Evolutionary conservation across 2,888 invertebrate species (phyloP).

Genomic region (Lacanobia wlatinum): DNA sequence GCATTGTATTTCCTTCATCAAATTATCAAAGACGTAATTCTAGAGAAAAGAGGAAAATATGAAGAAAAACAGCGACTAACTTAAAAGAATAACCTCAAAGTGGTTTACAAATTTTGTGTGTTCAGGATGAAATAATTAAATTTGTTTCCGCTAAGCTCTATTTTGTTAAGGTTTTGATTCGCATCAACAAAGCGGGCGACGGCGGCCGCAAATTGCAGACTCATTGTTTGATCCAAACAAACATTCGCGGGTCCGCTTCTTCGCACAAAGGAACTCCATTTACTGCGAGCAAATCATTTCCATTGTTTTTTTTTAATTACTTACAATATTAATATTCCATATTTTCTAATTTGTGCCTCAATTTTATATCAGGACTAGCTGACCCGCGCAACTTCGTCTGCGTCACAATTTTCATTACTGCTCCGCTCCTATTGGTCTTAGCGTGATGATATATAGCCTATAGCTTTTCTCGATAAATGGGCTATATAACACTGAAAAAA

Average conservation of each 20-base stretch:
- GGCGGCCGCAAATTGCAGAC: constrained; percentile 87
- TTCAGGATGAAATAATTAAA: constrained; percentile 77
- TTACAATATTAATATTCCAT: constrained; percentile 52
- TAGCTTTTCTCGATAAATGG: no score
- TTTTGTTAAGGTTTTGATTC: constrained; percentile 87
- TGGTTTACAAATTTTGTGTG: constrained; percentile 68
- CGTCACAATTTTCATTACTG: no score
- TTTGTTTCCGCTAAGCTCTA: constrained; percentile 76
- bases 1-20: not conserved
- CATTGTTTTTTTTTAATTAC: constrained; percentile 77
- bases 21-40: not conserved
- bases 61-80: constrained; percentile 18
- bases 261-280: constrained; percentile 87
- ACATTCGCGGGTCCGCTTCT: constrained; percentile 85
- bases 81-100: constrained; percentile 59
- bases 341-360: constrained; percentile 14
- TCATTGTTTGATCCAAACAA: constrained; percentile 88
- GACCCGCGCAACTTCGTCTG: no score
- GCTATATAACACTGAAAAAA: no score
- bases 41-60: constrained; percentile 6
- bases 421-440: no score
- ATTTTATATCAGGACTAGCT: not conserved
- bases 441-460: no score
- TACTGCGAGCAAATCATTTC: constrained; percentile 83
- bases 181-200: constrained; percentile 84